Percentiles rank a stretch among this genome's conserved stretches.
These are phyloP conservation scores for Ricordea florida DNA, from an alignment of 92 coral and sea anemone genomes.

Conservation along the genomic window DNA sequence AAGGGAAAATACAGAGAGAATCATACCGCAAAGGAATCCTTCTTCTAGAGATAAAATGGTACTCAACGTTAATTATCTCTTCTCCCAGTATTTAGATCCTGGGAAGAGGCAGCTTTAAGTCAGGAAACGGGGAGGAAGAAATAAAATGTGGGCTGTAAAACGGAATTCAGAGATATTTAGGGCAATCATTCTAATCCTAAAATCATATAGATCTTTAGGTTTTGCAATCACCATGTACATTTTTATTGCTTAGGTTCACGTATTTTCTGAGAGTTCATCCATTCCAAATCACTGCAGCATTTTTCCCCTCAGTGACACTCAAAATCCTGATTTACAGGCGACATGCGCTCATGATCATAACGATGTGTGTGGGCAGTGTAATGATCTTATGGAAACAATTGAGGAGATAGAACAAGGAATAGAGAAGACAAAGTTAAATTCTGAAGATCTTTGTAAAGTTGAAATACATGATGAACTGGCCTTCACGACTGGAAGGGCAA, in stretches of 20 bases:
- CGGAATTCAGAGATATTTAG: too few species aligned
- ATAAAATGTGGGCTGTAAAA: too few species aligned
- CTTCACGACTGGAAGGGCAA: not conserved
- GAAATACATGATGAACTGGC: not conserved
- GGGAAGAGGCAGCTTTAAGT: too few species aligned
- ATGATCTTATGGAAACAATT: not conserved
- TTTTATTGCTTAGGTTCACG: not conserved
- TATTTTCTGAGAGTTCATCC: too few species aligned
- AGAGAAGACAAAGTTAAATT: not conserved
- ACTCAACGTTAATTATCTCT: too few species aligned
- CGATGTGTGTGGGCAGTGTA: not conserved
- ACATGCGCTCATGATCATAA: not conserved
- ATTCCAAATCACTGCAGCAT: conserved; percentile 4
- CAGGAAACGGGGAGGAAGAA: too few species aligned
- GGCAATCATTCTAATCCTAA: too few species aligned
- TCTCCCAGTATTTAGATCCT: too few species aligned
- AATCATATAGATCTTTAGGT: too few species aligned
- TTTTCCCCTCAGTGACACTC: not conserved
- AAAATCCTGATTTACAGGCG: not conserved
- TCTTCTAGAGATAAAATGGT: too few species aligned
- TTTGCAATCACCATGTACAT: not conserved
- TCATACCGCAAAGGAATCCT: too few species aligned
- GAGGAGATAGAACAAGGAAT: conserved; percentile 7
- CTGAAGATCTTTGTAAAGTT: not conserved
- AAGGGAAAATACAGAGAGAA: too few species aligned